Evolutionary conservation across 2,113 vertebrate species (phyloP).

Genomic region (Misgurnus mizolepis): DNA sequence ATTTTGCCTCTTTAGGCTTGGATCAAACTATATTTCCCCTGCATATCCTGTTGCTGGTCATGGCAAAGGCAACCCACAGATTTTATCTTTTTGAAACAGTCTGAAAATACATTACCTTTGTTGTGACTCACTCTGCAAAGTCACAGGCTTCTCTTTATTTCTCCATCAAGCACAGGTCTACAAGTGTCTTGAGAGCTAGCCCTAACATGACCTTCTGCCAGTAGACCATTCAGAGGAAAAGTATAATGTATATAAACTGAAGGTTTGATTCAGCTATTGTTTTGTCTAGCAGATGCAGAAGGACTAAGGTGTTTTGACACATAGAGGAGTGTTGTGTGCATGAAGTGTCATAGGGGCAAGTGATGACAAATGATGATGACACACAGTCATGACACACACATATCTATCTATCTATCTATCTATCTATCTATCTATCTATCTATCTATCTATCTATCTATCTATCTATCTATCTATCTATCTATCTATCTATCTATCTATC

Average conservation of each 20-base stretch:
- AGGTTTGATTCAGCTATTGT: not conserved
- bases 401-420: not conserved
- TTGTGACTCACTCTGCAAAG: not conserved
- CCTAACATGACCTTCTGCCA: not conserved
- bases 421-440: not conserved
- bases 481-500: too few relatives aligned
- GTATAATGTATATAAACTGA: not conserved
- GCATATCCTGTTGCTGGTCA: not conserved
- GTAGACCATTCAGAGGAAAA: not conserved
- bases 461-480: too few relatives aligned
- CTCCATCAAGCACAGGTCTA: not conserved
- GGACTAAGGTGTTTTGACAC: not conserved
- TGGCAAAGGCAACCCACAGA: not conserved
- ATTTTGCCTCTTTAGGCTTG: not conserved
- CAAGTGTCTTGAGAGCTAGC: not conserved
- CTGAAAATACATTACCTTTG: not conserved
- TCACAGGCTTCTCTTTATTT: not conserved
- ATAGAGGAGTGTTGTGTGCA: not conserved
- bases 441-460: not conserved
- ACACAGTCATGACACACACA: not conserved
- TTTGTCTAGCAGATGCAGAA: not conserved
- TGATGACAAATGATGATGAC: slow-evolving; percentile 70
- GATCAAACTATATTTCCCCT: not conserved
- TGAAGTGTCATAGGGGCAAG: slow-evolving; percentile 72
- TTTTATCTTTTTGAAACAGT: not conserved